A percentile compares a stretch with the other conserved stretches of the same genome.
Evolutionary conservation across 2,113 vertebrate species (phyloP).

Genomic region (Lanius ludovicianus): DNA sequence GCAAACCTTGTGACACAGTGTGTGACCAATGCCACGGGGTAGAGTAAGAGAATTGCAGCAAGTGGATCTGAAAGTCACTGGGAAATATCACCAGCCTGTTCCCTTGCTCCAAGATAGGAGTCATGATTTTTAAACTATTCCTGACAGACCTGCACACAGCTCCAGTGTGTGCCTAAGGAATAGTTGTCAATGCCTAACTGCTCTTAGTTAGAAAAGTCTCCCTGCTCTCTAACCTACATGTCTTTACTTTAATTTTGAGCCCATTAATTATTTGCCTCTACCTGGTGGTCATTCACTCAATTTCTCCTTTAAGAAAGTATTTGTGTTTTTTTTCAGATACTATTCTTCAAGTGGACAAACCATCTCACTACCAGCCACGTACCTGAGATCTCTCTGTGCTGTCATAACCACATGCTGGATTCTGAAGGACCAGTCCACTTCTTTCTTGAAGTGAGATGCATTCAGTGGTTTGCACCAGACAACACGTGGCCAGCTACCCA

Average conservation of each 20-base stretch:
- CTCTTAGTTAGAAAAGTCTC: neutral
- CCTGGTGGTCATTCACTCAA: neutral
- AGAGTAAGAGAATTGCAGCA: neutral
- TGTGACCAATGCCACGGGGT: rapidly evolving
- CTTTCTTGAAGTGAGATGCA: neutral
- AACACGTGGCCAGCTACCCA: neutral
- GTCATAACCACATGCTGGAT: neutral
- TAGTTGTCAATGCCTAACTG: neutral
- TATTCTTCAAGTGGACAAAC: neutral
- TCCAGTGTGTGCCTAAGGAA: neutral
- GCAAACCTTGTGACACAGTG: neutral
- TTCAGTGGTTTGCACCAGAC: rapidly evolving
- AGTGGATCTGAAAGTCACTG: neutral
- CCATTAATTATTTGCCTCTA: neutral
- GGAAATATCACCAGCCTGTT: neutral
- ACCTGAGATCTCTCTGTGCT: neutral
- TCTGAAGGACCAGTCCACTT: neutral
- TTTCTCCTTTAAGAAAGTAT: neutral
- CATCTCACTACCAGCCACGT: rapidly evolving
- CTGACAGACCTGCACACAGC: neutral
- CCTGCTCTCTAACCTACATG: neutral
- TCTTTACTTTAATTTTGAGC: neutral
- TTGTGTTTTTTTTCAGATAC: neutral
- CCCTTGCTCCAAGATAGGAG: neutral
- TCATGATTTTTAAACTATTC: neutral